Conservation (phyloP, 1,140 invertebrate genomes). For the Drosophila varians region DNA sequence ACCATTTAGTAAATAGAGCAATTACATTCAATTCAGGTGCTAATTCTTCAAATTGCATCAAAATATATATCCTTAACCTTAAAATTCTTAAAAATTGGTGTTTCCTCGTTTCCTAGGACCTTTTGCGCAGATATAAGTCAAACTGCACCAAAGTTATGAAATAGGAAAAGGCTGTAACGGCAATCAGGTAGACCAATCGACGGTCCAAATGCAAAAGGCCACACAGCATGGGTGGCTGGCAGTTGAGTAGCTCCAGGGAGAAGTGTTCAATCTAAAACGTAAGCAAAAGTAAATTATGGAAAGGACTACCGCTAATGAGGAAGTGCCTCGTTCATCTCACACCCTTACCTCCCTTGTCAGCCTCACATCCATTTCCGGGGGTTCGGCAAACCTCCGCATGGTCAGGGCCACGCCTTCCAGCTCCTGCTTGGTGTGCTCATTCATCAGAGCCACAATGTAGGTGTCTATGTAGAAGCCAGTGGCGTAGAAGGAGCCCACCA, state of each 20-base stretch:
- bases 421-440: constrained; percentile 67
- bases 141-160: constrained; percentile 80
- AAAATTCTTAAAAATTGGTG: neutral
- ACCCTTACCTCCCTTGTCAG: constrained; percentile 48
- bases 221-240: constrained; percentile 49
- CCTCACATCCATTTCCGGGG: constrained; percentile 9
- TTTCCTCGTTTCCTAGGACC: neutral
- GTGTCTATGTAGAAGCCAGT: constrained; percentile 72
- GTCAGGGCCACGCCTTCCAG: constrained; percentile 38
- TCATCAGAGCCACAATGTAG: constrained; percentile 66
- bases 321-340: no score
- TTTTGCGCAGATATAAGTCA: constrained; percentile 60
- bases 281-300: no score
- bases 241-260: constrained; percentile 49
- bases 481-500: constrained; percentile 57
- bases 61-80: neutral
- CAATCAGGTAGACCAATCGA: constrained; percentile 64
- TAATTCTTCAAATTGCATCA: no score
- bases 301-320: no score
- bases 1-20: neutral
- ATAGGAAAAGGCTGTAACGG: constrained; percentile 66
- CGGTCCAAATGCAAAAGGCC: constrained; percentile 68
- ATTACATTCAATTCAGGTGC: neutral
- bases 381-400: constrained; percentile 48
- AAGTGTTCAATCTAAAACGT: constrained; percentile 65